Evolutionary conservation across 1,140 invertebrate genomes (phyloP), one percentile per base, ranked within the genome.

Genomic region (Dryas iulia): DNA sequence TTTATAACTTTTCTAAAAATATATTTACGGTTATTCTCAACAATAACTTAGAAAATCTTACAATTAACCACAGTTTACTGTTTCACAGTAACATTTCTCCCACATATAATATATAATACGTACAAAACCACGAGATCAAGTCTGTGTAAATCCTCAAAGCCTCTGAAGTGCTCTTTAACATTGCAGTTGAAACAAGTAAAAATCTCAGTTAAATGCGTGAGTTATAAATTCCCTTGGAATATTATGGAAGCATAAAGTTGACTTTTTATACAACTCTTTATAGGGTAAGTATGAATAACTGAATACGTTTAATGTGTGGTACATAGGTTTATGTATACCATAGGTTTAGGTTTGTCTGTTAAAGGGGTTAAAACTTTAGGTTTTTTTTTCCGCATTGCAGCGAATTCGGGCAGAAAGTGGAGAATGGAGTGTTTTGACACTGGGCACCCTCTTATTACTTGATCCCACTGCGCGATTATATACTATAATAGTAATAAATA

Each of bases 181-280:
- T 47, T 47, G 18, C 12, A 47, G 39, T 47, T 47, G 39, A 47
- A 47, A 47, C 39, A 47, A 47, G 39, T 47, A 47, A 47, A 47
- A 47, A 47, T 47, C 39, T 47, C 14, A 18, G 39, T 2, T 18
- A 47, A 47, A 47, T 47, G 39, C 39, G 39, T 47, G 14, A 47
- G 39, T 47, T 47, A 47, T 47, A 47, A 47, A 47, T 47, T 47
- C 39, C 39, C 39, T 47, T 47, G 39, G 39, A 47, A 47, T 47
- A 47, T 47, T 47, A 47, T 47, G 39, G 21, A 47, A 47, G 39
- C 39, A n/a, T n/a, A 47, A 47, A 47, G 39, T 47, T 47, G 39
- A 47, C 39, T 47, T 47, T 47, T 47, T 47, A 47, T 47, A 18
- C 39, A 14, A 47, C 39, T 21, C 39, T 47, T 47, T 47, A 21